phyloP scores from a whole-genome alignment of 2,113 vertebrate genomes.

The Ctenomys sociabilis region DNA sequence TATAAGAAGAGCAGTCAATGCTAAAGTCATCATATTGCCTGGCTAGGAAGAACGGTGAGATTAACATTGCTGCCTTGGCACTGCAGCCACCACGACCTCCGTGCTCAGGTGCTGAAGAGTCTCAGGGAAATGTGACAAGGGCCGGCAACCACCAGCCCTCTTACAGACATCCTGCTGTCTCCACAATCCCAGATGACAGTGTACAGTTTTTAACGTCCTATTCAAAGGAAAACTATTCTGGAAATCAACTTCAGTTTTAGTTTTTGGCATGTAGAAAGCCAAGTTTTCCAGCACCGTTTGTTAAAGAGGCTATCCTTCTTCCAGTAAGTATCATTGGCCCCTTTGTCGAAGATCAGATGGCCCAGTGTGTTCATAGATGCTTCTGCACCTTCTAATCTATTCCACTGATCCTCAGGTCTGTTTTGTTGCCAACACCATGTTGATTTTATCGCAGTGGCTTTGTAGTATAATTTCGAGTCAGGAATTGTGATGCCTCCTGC shows the following conservation, averaged over 20 bases:
- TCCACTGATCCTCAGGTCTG: too few relatives aligned
- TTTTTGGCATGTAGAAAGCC: too few relatives aligned
- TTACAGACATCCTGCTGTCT: background rate
- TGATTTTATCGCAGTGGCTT: too few relatives aligned
- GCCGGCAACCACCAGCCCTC: background rate
- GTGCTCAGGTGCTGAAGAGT: background rate
- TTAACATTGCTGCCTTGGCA: background rate
- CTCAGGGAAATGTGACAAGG: background rate
- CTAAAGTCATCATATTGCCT: background rate
- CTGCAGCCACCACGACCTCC: background rate
- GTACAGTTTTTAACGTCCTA: background rate
- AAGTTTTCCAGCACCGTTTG: too few relatives aligned
- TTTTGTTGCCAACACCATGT: too few relatives aligned
- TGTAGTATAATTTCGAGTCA: too few relatives aligned
- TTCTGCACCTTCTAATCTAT: too few relatives aligned
- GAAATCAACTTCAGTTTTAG: background rate
- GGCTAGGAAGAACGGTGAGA: background rate
- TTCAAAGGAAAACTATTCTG: background rate
- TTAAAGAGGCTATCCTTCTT: too few relatives aligned
- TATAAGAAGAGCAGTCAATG: background rate
- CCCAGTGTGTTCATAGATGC: too few relatives aligned
- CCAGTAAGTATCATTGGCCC: too few relatives aligned
- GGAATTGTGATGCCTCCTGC: too few relatives aligned
- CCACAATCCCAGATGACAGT: background rate
- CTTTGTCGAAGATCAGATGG: too few relatives aligned